phyloP scores from a whole-genome alignment of 2,888 invertebrate genomes.

The Noctua pronuba region DNA sequence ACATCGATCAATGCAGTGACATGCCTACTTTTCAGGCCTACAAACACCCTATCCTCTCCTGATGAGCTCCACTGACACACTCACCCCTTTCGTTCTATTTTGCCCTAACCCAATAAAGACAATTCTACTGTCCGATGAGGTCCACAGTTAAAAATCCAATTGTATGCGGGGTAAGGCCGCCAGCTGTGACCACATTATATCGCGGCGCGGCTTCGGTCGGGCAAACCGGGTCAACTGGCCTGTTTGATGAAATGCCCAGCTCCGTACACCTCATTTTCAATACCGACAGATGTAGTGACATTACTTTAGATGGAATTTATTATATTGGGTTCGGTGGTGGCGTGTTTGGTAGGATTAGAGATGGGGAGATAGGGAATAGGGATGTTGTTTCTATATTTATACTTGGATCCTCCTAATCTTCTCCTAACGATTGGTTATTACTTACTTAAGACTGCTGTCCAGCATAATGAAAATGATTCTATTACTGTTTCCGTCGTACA shows the following conservation, averaged over 20 bases:
- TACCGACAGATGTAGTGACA: conserved; percentile 69
- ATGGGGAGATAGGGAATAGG: neutral
- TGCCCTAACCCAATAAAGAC: conserved; percentile 69
- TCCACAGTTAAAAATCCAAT: conserved; percentile 83
- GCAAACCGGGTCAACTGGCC: conserved; percentile 77
- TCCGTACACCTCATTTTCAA: conserved; percentile 76
- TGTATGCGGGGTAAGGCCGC: conserved; percentile 76
- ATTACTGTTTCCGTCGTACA: neutral
- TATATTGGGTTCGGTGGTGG: conserved; percentile 37
- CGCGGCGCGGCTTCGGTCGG: conserved; percentile 74
- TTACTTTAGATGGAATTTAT: conserved; percentile 71
- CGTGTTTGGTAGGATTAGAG: conserved; percentile 9
- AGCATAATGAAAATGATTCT: neutral
- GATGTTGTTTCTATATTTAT: neutral
- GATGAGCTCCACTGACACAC: conserved; percentile 29
- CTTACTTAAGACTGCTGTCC: neutral
- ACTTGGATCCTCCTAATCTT: neutral
- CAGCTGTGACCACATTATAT: conserved; percentile 84
- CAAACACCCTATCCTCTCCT: neutral
- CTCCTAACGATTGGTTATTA: neutral
- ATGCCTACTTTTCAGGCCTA: neutral
- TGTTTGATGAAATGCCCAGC: conserved; percentile 79
- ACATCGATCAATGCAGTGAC: neutral
- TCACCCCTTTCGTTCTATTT: conserved; percentile 49
- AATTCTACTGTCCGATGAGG: conserved; percentile 71